phyloP scores from a whole-genome alignment of 2,888 invertebrate genomes.

The Polydrusus tereticollis region DNA sequence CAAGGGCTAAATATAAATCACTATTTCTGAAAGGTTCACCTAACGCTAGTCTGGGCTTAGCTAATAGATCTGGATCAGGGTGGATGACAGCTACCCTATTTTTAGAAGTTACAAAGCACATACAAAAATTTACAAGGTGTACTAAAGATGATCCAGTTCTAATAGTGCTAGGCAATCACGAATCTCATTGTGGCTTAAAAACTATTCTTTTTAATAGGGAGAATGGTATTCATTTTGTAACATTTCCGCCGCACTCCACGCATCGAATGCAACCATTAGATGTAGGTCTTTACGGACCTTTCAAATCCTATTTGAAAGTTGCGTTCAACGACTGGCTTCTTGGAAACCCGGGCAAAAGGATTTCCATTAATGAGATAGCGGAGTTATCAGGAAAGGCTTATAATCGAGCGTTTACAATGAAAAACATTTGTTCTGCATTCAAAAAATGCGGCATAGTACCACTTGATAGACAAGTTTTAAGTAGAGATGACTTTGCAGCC shows the following conservation, averaged over 20 bases:
- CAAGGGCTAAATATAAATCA: constrained; percentile 19
- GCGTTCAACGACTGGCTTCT: constrained; percentile 15
- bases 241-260: constrained; percentile 11
- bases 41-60: constrained; percentile 8
- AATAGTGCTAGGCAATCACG: constrained; percentile 7
- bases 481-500: constrained; percentile 9
- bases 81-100: constrained; percentile 10
- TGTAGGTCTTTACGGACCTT: constrained; percentile 13
- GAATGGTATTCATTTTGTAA: constrained; percentile 17
- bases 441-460: constrained; percentile 18
- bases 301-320: not conserved
- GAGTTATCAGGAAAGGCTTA: constrained; percentile 15
- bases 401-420: not conserved
- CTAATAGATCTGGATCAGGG: constrained; percentile 16
- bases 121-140: constrained; percentile 1
- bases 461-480: constrained; percentile 7
- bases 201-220: constrained; percentile 5
- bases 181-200: constrained; percentile 2
- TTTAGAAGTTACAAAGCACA: constrained; percentile 2
- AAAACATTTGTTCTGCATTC: constrained; percentile 14
- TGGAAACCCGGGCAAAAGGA: not conserved
- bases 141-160: constrained; percentile 10
- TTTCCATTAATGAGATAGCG: constrained; percentile 12
- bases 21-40: constrained; percentile 8
- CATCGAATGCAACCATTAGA: constrained; percentile 4